Evolutionary conservation across 2,888 invertebrate species (phyloP).

Genomic region (Harpalus rufipes): DNA sequence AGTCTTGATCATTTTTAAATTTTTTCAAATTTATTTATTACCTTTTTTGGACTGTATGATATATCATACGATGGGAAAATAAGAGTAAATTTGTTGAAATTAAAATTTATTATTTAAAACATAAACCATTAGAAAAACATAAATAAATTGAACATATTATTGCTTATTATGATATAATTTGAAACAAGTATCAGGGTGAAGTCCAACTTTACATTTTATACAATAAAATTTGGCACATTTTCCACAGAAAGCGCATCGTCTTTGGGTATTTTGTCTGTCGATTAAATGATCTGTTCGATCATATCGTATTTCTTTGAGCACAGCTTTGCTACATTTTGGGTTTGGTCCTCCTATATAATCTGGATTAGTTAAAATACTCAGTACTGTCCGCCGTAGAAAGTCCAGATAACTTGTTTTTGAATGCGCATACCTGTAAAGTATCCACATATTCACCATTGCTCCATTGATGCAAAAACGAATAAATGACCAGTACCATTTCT

Average conservation of each 20-base stretch:
- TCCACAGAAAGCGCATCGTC: conserved; percentile 56
- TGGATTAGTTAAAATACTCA: neutral
- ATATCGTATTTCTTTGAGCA: conserved; percentile 57
- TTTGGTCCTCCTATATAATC: conserved; percentile 41
- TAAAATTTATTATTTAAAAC: too few relatives aligned
- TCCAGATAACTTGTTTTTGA: conserved; percentile 60
- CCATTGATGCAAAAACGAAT: conserved; percentile 69
- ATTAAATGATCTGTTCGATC: conserved; percentile 58
- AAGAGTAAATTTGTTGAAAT: too few relatives aligned
- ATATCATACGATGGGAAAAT: too few relatives aligned
- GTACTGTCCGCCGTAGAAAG: conserved; percentile 40
- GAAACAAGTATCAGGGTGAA: too few relatives aligned
- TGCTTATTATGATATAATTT: too few relatives aligned
- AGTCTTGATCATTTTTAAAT: neutral
- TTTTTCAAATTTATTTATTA: conserved; percentile 1
- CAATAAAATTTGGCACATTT: neutral
- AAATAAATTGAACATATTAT: too few relatives aligned
- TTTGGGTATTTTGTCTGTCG: conserved; percentile 55
- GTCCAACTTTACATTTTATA: too few relatives aligned
- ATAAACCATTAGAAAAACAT: too few relatives aligned
- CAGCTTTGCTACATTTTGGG: conserved; percentile 34
- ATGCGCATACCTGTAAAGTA: conserved; percentile 43
- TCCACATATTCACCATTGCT: conserved; percentile 66
- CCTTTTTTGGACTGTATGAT: neutral
- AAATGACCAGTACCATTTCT: conserved; percentile 70